Conservation (phyloP, 35 echinoderm and acorn worm species). For the Strongylocentrotus purpuratus region DNA sequence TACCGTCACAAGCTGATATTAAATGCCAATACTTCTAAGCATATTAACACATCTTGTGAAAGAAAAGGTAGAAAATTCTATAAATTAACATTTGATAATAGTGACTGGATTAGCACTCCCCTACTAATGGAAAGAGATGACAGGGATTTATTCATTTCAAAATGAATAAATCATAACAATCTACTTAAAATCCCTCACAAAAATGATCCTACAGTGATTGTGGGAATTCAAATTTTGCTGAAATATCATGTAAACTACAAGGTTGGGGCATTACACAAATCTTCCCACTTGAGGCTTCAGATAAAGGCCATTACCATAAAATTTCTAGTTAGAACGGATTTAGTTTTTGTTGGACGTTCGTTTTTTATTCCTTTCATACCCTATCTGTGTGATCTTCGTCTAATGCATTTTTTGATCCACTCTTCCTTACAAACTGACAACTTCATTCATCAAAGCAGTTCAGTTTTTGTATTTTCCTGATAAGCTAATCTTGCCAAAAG, state of each 20-base stretch:
- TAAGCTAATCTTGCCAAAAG: not conserved
- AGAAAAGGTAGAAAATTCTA: too few relatives aligned
- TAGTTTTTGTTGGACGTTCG: not conserved
- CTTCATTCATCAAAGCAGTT: not conserved
- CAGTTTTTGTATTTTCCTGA: not conserved
- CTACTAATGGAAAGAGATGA: too few relatives aligned
- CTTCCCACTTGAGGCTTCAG: not conserved
- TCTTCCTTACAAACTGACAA: not conserved
- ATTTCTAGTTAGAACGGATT: not conserved
- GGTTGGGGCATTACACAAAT: not conserved
- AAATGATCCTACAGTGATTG: too few relatives aligned
- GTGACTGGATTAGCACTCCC: too few relatives aligned
- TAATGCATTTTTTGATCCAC: not conserved
- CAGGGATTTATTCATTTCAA: too few relatives aligned
- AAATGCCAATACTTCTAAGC: too few relatives aligned
- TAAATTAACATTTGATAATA: too few relatives aligned
- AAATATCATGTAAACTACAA: not conserved
- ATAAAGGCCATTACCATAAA: not conserved
- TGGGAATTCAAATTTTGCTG: not conserved
- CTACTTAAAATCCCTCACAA: too few relatives aligned
- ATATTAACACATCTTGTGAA: too few relatives aligned
- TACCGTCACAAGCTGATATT: too few relatives aligned
- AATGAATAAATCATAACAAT: too few relatives aligned
- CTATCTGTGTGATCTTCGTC: not conserved
- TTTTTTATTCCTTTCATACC: not conserved